A percentile compares a stretch with the other conserved stretches of the same genome.
These are phyloP conservation scores for Streptopelia turtur DNA, from an alignment of 2,797 vertebrate genomes.

Conservation along the genomic window DNA sequence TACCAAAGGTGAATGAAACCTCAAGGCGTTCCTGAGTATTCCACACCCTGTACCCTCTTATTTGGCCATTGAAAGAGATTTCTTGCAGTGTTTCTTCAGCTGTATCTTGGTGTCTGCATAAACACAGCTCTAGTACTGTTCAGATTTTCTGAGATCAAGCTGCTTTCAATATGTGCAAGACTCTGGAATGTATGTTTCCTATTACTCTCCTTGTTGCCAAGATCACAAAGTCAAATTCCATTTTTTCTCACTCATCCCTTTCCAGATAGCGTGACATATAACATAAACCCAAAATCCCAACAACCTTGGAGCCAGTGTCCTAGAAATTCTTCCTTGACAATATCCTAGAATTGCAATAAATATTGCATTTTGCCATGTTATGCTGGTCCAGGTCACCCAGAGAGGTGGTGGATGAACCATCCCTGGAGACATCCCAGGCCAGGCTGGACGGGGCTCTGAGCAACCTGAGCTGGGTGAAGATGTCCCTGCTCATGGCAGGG, in stretches of 20 bases:
- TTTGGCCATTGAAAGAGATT: not conserved
- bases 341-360: not conserved
- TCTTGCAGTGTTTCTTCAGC: not conserved
- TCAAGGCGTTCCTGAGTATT: not conserved
- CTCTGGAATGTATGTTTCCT: not conserved
- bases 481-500: too few species aligned
- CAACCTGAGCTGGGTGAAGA: too few species aligned
- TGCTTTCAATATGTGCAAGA: not conserved
- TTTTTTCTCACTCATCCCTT: not conserved
- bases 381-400: too few species aligned
- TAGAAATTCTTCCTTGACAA: fast-evolving
- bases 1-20: not conserved
- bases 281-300: not conserved
- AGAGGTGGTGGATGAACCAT: too few species aligned
- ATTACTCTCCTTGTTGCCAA: not conserved
- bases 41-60: not conserved
- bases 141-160: not conserved
- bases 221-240: not conserved
- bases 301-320: not conserved
- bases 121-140: not conserved
- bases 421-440: too few species aligned
- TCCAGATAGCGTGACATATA: not conserved
- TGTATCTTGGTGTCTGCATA: fast-evolving
- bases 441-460: too few species aligned
- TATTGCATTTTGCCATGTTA: fast-evolving